Base-by-base conservation (phyloP, 2,888 invertebrate genomes). In the Nomada flava region DNA sequence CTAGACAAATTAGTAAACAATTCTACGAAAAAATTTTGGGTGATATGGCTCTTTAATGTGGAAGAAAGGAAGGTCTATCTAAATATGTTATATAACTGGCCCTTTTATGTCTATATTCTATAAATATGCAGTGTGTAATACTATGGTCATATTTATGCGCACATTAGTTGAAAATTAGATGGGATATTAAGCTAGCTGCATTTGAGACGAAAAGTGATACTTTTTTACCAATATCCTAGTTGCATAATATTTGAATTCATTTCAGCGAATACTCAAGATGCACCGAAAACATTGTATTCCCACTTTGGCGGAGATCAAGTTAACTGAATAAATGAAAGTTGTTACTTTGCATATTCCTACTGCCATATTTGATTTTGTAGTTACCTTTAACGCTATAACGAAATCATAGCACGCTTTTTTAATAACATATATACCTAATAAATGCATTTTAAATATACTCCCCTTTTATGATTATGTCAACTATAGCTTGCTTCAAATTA, bases 341-440 rank as follows among this genome's bases (percentile, higher is more conserved):
- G 42, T 64, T 71, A 83, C 64, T 13, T 68, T 64, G 60, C 72
- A 59, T 78, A 69, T 44, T 52, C 26, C 83, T 83, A 78, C 71
- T 82, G 78, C 78, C 78, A 74, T 68, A 68, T 83, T 52, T 73
- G 60, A 60, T 72, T 72, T 44, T 70, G 77, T 55, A 82, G 20
- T 68, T 83, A 75, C 42, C 52, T 78, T 84, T 13, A 84, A 65
- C 63, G 29, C 69, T 70, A 69, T 57, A 82, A 83, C 70, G 79
- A 87, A 88, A 83, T 86, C 82, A 86, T 88, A 89, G 83, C 81
- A 87, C 83, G 83, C 84, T 83, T 67, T 75, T 85, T 84, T 83
- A 78, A 60, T 74, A 75, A 65, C 83, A 81, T 64, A 77, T 85
- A 82, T 67, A 82, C 76, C 73, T 87, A 88, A 82, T 87, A 90